Base-by-base conservation (phyloP, 23 tunicate genomes). In the Diplosoma virens region DNA sequence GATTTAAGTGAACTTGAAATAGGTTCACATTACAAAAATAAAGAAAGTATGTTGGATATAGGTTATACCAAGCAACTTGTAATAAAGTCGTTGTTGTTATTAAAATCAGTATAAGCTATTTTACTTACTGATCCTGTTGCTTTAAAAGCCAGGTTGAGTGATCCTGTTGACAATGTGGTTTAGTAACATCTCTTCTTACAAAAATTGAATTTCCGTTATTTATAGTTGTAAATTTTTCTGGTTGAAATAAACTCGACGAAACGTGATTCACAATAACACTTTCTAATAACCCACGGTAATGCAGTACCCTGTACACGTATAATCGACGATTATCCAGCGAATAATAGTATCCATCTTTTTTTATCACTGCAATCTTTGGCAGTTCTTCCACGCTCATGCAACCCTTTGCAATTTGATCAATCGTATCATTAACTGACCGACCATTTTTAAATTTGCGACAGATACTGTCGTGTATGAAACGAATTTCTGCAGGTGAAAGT, bases 271-370 rank as follows among this genome's bases (percentile, higher is more conserved):
- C 69, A 9, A 4, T 3, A 29, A 61, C 35, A 27, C 6, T 61
- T 3, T 61, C 69, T 5, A 61, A 35, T 11, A 27, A 5, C 4
- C 35, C 35, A 9, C 69, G 69, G n/a, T 5, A n/a, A 5, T 61
- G 35, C 18, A 61, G 35, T 3, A 61, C 69, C 30, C 69, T 18
- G 35, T 61, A 61, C 28, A 61, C 69, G 35, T 61, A 61, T 35
- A 80, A 25, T 48, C 77, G 30, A 1, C 77, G 76, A 29, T 80
- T 80, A 32, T 80, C 84, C n/a, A 80, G 69, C 21, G 79, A 47
- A 47, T 68, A 80, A 35, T 68, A 32, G 22, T 23, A 25, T 6
- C 50, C 50, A 46, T 76, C 58, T 29, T 29, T 52, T 21, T 26
- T 20, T 5, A 76, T 69, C 6, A 76, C 81, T 56, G 69, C 21